A percentile compares a stretch with the other conserved stretches of the same genome.
Conservation (phyloP, 2,888 invertebrate genomes). For the Axea sp. region DNA sequence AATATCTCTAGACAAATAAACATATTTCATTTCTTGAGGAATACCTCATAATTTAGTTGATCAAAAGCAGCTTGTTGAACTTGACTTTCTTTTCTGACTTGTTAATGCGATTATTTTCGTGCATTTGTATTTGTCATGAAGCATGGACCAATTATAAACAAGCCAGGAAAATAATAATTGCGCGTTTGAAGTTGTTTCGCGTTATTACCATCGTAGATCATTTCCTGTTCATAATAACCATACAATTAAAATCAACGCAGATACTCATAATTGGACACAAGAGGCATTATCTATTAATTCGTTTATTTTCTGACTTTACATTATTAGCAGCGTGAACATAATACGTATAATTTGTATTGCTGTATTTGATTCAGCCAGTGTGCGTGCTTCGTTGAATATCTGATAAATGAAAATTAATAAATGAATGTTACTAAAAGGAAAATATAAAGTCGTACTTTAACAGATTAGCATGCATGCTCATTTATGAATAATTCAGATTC, state of each 20-base stretch:
- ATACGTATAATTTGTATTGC: background rate
- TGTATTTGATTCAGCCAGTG: background rate
- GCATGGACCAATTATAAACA: conserved; percentile 30
- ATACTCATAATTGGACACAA: conserved; percentile 4
- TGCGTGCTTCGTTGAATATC: background rate
- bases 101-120: conserved; percentile 13
- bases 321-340: no score
- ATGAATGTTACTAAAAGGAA: no score
- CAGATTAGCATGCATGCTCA: no score
- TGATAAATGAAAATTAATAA: no score
- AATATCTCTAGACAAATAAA: no score
- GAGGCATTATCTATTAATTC: conserved; percentile 21
- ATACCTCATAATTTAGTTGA: no score
- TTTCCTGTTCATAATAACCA: conserved; percentile 14
- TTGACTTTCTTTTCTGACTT: background rate
- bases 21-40: no score
- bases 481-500: no score
- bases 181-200: conserved; percentile 26
- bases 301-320: conserved; percentile 5
- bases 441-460: no score
- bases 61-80: no score
- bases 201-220: conserved; percentile 26
- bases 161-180: conserved; percentile 32
- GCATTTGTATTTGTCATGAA: conserved; percentile 24
- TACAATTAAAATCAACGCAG: conserved; percentile 1